phyloP scores from a whole-genome alignment of 2,797 vertebrate species.

The Pogonophryne albipinna region DNA sequence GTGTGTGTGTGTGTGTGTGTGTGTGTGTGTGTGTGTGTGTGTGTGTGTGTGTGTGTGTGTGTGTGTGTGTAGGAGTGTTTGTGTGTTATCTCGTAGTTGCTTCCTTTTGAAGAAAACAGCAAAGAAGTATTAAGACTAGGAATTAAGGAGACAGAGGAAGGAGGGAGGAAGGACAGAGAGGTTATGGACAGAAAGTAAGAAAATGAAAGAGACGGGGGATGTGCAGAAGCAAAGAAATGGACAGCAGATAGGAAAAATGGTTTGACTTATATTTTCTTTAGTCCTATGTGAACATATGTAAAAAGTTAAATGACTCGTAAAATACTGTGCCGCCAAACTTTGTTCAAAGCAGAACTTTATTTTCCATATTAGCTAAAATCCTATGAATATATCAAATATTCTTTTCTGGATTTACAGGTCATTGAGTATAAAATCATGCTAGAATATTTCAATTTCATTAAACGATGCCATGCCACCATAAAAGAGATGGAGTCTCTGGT shows the following conservation, averaged over 20 bases:
- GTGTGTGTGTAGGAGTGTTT: slow-evolving; percentile 21
- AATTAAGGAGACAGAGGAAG: slow-evolving; percentile 7
- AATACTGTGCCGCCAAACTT: not conserved
- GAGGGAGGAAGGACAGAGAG: not conserved
- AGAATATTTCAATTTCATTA: not conserved
- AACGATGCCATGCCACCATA: no score
- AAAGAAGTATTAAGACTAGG: slow-evolving; percentile 21
- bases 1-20: slow-evolving; percentile 1
- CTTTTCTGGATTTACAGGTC: no score
- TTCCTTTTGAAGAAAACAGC: slow-evolving; percentile 41
- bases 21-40: no score
- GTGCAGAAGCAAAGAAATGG: not conserved
- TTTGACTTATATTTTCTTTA: not conserved
- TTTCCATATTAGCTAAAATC: not conserved
- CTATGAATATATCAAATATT: no score
- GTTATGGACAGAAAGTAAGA: not conserved
- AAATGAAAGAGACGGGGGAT: not conserved
- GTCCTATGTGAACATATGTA: not conserved
- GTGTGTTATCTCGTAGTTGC: slow-evolving; percentile 7
- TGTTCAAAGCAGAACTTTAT: not conserved
- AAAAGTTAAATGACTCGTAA: not conserved
- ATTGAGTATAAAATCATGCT: not conserved
- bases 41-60: slow-evolving; percentile 11
- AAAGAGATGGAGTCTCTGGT: not conserved
- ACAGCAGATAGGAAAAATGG: not conserved